Evolutionary conservation across 2,888 invertebrate species (phyloP).

Genomic region (Pinctada fucata): DNA sequence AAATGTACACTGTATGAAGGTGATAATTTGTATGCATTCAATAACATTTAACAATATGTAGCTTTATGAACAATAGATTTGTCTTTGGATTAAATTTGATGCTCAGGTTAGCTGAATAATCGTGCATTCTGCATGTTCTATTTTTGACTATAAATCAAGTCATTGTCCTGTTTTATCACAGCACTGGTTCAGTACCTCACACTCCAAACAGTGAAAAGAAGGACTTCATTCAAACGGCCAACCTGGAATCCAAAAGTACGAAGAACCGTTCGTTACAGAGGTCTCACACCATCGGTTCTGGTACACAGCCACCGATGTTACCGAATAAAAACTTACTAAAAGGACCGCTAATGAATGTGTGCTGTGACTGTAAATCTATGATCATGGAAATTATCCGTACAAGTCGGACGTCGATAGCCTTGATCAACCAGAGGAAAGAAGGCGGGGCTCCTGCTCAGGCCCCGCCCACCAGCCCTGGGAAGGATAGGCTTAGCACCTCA

Average conservation of each 20-base stretch:
- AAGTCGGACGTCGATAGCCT: conserved; percentile 81
- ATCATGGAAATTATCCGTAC: conserved; percentile 95
- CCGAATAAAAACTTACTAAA: conserved; percentile 56
- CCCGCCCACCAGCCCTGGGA: neutral
- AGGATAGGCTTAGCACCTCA: conserved; percentile 24
- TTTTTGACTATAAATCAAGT: no score
- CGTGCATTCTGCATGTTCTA: no score
- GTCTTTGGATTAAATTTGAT: no score
- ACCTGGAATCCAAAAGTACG: conserved; percentile 39
- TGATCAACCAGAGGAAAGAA: conserved; percentile 50
- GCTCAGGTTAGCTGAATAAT: no score
- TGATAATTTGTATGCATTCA: no score
- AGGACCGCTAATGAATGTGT: conserved; percentile 90
- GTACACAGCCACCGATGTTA: conserved; percentile 44
- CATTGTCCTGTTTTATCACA: conserved; percentile 38
- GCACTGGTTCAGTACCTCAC: conserved; percentile 80
- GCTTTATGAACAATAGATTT: no score
- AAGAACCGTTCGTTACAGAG: conserved; percentile 57
- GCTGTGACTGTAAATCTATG: conserved; percentile 96
- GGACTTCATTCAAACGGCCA: conserved; percentile 18
- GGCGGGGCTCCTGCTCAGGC: neutral
- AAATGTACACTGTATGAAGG: no score
- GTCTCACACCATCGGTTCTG: conserved; percentile 61
- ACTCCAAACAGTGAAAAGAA: conserved; percentile 75
- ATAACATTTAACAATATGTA: no score